Evolutionary conservation across 2,888 invertebrate species (phyloP), one percentile per base, ranked within the genome.

Genomic region (Cantharis lateralis): DNA sequence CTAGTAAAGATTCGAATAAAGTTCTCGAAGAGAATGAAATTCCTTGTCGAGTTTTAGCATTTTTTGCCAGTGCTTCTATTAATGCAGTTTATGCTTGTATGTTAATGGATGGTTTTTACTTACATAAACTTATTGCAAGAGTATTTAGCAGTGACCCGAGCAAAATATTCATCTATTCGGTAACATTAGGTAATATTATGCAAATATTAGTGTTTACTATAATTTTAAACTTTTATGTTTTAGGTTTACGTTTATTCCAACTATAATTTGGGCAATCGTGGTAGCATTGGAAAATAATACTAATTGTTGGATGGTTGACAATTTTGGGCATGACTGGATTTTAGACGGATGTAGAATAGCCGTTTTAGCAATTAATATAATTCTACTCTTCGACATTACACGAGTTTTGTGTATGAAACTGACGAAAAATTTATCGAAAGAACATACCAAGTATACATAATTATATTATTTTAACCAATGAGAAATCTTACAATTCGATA

Each of bases 41-140:
- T 0, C 87, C 88, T 10, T 93, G 93, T 81, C 88, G 91, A 68
- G 78, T 90, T 11, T 86, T 93, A 11, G 90, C 92, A 0, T 88
- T 91, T 68, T 86, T 91, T 0, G 92, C 92, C 79, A 89, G 90
- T 64, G 82, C 90, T 0, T 89, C 91, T 0, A 90, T 89, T 4
- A 92, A 92, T 82, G 88, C 89, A 0, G 93, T 93, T 66, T 94
- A 93, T 83, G 90, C 92, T 3, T 93, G 92, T 85, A 94, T 94
- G 94, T 87, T 94, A 68, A 88, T 92, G 1, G 93, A 93, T 83
- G 93, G 92, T 0, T 87, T 92, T 61, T 93, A 91, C 84, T 85
- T 94, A 3, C 93, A 94, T 82, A 90, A 93, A 68, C 88, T 92
- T 15, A 91, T 94, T 28, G 93, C 92, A 0, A 90, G 92, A 16